Percentiles rank a stretch among this genome's conserved stretches.
Conservation (phyloP, 2,888 invertebrate species). For the Coleophora deauratella region DNA sequence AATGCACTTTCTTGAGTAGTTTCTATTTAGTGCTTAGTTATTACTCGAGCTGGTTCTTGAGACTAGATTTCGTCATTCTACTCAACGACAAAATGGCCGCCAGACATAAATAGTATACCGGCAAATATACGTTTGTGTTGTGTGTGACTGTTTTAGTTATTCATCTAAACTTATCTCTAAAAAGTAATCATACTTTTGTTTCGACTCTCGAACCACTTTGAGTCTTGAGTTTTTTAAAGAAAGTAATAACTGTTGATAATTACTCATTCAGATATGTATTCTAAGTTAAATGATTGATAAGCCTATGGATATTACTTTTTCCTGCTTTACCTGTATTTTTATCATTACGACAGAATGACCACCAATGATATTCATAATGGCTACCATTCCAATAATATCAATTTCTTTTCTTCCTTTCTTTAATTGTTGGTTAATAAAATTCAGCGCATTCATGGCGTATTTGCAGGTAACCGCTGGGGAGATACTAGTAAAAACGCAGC, state of each 20-base stretch:
- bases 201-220: too few relatives aligned
- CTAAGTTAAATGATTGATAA: too few relatives aligned
- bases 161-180: conserved; percentile 24
- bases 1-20: conserved; percentile 1
- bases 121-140: conserved; percentile 40
- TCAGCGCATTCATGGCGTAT: conserved; percentile 64
- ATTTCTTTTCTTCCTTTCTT: too few relatives aligned
- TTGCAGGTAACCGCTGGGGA: conserved; percentile 70
- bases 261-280: too few relatives aligned
- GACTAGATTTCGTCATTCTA: conserved; percentile 45
- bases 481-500: conserved; percentile 65
- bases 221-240: too few relatives aligned
- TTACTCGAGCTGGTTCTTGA: conserved; percentile 18
- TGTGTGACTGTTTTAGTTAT: conserved; percentile 50
- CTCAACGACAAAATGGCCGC: conserved; percentile 61
- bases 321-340: conserved; percentile 7
- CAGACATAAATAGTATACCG: conserved; percentile 50
- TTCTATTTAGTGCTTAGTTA: conserved; percentile 15
- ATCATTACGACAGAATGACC: not conserved
- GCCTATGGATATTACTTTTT: too few relatives aligned
- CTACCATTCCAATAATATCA: too few relatives aligned
- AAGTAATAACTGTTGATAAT: too few relatives aligned
- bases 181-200: conserved; percentile 24
- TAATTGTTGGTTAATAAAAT: conserved; percentile 26
- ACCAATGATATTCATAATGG: too few relatives aligned